Evolutionary conservation across 1,140 invertebrate genomes (phyloP).

Genomic region (Drosophila albomicans): DNA sequence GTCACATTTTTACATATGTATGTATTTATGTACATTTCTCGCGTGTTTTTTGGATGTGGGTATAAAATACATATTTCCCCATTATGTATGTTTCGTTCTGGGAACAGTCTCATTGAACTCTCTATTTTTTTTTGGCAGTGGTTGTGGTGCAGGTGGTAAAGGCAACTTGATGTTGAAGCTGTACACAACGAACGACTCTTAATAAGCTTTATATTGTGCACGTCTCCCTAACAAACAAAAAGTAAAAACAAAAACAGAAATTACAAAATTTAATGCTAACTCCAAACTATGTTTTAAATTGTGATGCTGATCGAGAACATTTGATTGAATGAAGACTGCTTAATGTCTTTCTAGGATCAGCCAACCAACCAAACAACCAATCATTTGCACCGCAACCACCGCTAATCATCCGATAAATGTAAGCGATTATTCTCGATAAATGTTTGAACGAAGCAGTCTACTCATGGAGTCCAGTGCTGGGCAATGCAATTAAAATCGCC

Average conservation of each 20-base stretch:
- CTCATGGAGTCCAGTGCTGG: constrained; percentile 47
- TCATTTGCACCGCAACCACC: constrained; percentile 34
- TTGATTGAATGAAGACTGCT: constrained; percentile 75
- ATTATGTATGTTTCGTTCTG: constrained; percentile 12
- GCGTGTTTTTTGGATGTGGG: constrained; percentile 3
- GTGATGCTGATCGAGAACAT: constrained; percentile 14
- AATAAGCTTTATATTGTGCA: constrained; percentile 61
- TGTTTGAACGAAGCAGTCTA: constrained; percentile 24
- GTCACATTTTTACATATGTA: neutral
- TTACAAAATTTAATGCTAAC: constrained; percentile 26
- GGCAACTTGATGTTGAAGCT: constrained; percentile 12
- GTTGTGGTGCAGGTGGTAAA: constrained; percentile 70
- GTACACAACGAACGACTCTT: constrained; percentile 49
- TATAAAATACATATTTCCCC: neutral
- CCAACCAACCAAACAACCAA: neutral
- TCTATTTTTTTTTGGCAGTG: constrained; percentile 28
- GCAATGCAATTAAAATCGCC: constrained; percentile 79
- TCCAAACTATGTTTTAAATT: constrained; percentile 36
- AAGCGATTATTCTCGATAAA: constrained; percentile 1
- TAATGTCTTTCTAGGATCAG: constrained; percentile 54
- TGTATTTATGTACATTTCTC: constrained; percentile 1
- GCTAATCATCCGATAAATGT: constrained; percentile 21
- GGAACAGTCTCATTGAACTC: constrained; percentile 9
- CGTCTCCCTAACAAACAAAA: constrained; percentile 62
- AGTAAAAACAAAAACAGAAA: constrained; percentile 9